phyloP scores from a whole-genome alignment of 2,888 invertebrate genomes.

The Rotaria macrura region DNA sequence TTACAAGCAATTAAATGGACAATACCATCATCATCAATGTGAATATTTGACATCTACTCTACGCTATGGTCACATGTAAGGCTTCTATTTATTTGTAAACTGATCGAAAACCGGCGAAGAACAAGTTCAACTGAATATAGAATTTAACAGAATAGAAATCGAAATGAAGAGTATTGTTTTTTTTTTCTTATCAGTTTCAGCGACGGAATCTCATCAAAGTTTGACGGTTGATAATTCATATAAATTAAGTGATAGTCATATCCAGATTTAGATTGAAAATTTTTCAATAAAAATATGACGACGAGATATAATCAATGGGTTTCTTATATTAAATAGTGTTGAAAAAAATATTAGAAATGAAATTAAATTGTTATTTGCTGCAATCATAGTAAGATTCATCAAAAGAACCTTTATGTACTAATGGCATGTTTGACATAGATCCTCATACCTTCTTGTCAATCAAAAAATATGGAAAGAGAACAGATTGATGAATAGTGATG shows the following conservation, averaged over 20 bases:
- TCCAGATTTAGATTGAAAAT: background rate
- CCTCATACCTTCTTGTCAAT: background rate
- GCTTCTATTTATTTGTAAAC: background rate
- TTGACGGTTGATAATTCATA: background rate
- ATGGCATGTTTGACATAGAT: background rate
- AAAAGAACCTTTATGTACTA: background rate
- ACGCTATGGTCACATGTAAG: background rate
- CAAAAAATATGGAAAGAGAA: background rate
- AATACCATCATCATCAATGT: background rate
- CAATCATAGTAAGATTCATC: no score
- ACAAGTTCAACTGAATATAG: no score
- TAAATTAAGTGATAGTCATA: background rate
- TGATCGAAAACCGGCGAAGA: no score
- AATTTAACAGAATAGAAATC: background rate
- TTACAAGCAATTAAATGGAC: background rate
- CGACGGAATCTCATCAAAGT: no score
- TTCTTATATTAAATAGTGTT: background rate
- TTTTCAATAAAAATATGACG: background rate
- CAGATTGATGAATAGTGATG: background rate
- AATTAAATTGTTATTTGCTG: background rate
- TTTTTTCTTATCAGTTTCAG: no score
- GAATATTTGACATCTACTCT: background rate
- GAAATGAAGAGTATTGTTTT: no score
- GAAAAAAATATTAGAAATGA: background rate
- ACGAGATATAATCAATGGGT: background rate